Conservation (phyloP, 1,140 invertebrate genomes). For the Drosophila repleta region DNA sequence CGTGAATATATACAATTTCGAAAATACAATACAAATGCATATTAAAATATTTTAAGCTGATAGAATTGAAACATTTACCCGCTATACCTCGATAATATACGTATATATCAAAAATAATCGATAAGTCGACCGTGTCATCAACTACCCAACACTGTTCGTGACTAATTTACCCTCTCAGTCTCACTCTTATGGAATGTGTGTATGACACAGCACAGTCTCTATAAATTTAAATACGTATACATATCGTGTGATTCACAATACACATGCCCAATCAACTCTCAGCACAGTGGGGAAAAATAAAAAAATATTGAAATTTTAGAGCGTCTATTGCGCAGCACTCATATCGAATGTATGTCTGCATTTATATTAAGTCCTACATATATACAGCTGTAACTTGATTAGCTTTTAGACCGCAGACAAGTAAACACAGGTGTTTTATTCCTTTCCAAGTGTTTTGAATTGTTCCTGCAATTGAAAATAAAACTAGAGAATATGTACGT, state of each 20-base stretch:
- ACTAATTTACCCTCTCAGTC: not conserved
- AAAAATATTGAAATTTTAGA: not conserved
- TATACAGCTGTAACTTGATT: constrained; percentile 25
- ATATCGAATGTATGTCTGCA: not conserved
- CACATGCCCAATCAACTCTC: not conserved
- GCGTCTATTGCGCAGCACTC: constrained; percentile 20
- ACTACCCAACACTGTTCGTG: constrained; percentile 11
- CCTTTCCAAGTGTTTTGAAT: not conserved
- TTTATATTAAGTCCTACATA: not conserved
- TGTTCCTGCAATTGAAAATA: constrained; percentile 24
- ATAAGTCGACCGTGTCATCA: not conserved
- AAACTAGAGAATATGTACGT: constrained; percentile 11
- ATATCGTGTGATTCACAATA: constrained; percentile 24
- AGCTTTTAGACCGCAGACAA: constrained; percentile 3
- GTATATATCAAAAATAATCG: not conserved
- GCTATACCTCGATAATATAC: too few species aligned
- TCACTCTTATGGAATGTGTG: constrained; percentile 2
- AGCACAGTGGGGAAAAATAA: constrained; percentile 20
- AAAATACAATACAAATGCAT: too few species aligned
- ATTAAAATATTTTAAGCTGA: too few species aligned
- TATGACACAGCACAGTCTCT: not conserved
- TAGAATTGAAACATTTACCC: too few species aligned
- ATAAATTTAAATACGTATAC: constrained; percentile 14
- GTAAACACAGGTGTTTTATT: constrained; percentile 23
- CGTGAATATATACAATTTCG: too few species aligned